Conservation (phyloP, 1,140 invertebrate species). For the Drosophila lowei region DNA sequence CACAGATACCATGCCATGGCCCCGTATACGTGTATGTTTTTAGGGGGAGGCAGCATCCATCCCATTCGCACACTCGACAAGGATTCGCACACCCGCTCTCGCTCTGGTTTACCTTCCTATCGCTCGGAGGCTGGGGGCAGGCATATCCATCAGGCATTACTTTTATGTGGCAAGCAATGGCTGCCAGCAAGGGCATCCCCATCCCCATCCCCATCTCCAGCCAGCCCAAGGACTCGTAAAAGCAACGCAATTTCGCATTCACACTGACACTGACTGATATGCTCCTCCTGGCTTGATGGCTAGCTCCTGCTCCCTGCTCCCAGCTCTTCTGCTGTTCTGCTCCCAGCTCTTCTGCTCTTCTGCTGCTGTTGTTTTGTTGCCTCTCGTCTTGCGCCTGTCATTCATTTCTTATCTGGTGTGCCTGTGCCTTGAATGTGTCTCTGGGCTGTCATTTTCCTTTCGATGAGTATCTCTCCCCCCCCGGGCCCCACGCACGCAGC, state of each 20-base stretch:
- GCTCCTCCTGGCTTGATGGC: conserved; percentile 39
- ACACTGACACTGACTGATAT: conserved; percentile 78
- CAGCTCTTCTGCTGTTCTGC: too few species aligned
- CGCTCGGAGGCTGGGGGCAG: conserved; percentile 20
- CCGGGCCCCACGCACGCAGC: conserved; percentile 21
- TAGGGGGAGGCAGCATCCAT: background rate
- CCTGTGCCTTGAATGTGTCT: conserved; percentile 79
- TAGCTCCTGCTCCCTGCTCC: conserved; percentile 6
- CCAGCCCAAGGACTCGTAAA: conserved; percentile 50
- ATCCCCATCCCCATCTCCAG: background rate
- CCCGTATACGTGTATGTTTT: too few species aligned
- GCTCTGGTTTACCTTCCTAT: conserved; percentile 34
- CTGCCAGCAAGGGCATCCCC: conserved; percentile 5
- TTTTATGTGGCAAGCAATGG: conserved; percentile 52
- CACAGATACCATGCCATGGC: conserved; percentile 1
- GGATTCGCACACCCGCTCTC: conserved; percentile 19
- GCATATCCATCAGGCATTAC: conserved; percentile 59
- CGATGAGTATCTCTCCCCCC: conserved; percentile 74
- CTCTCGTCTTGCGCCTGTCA: conserved; percentile 60
- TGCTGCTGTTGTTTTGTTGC: conserved; percentile 8
- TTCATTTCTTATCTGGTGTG: conserved; percentile 76
- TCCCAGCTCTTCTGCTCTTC: conserved; percentile 2
- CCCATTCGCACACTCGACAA: conserved; percentile 14
- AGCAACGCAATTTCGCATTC: conserved; percentile 79
- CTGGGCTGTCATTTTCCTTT: conserved; percentile 83